Evolutionary conservation across 2,888 invertebrate genomes (phyloP).

Genomic region (Poecilus cupreus): DNA sequence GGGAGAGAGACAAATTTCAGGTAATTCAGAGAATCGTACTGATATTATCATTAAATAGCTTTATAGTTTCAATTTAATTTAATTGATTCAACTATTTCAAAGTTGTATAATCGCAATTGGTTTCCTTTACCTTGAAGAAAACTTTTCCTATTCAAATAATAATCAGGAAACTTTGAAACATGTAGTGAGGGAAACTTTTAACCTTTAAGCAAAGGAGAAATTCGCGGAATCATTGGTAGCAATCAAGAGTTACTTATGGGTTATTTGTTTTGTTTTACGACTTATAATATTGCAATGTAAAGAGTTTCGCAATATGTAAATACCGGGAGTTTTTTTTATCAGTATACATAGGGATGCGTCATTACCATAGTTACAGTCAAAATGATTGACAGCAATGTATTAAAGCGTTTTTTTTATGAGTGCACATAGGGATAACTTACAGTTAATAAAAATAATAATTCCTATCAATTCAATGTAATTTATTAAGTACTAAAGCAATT

Average conservation of each 20-base stretch:
- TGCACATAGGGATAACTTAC: no score
- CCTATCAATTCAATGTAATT: no score
- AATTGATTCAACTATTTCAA: slow-evolving; percentile 7
- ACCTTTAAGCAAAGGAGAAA: neutral
- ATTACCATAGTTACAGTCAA: no score
- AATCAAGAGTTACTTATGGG: neutral
- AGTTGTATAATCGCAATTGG: neutral
- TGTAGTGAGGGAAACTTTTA: neutral
- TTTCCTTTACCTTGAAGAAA: neutral
- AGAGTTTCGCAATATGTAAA: neutral
- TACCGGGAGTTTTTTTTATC: no score
- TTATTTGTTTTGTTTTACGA: neutral
- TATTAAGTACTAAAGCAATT: no score
- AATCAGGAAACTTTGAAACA: slow-evolving; percentile 27
- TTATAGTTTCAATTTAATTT: neutral
- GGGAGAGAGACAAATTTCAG: no score
- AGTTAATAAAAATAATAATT: no score
- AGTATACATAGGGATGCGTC: no score
- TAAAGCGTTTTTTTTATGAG: no score
- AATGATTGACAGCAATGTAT: no score
- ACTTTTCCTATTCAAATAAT: slow-evolving; percentile 33
- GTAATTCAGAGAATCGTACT: neutral
- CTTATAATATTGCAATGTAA: neutral
- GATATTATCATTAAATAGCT: slow-evolving; percentile 2
- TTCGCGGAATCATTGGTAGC: neutral